These are phyloP conservation scores for Cataglyphis livida DNA, from an alignment of 2,888 invertebrate genomes.

Conservation along the genomic window DNA sequence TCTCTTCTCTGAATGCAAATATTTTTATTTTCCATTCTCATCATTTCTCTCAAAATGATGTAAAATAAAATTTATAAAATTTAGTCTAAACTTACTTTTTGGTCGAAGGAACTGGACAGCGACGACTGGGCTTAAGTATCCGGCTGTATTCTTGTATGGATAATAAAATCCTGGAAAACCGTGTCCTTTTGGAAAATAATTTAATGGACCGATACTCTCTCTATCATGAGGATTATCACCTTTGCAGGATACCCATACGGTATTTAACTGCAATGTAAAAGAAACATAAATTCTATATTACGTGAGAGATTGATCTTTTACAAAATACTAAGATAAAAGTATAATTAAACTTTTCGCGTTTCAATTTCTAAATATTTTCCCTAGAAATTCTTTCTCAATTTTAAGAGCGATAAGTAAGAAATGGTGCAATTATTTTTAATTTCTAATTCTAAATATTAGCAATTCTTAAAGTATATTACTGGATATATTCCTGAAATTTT, in stretches of 20 bases:
- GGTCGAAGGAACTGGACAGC: constrained; percentile 94
- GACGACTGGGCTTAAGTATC: constrained; percentile 95
- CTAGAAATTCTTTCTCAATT: background rate
- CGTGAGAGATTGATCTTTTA: background rate
- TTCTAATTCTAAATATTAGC: too few relatives aligned
- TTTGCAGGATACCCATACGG: constrained; percentile 96
- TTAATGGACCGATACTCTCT: constrained; percentile 94
- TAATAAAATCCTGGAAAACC: constrained; percentile 96
- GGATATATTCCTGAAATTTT: background rate
- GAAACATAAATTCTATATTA: background rate
- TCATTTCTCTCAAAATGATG: background rate
- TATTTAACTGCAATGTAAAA: constrained; percentile 89
- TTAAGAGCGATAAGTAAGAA: background rate
- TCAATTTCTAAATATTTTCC: background rate
- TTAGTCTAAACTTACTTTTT: constrained; percentile 88
- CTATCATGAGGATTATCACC: constrained; percentile 96
- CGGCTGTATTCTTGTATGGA: constrained; percentile 94
- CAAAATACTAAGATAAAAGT: background rate
- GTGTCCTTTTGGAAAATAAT: constrained; percentile 91
- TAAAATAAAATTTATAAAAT: background rate
- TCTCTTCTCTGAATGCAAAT: background rate
- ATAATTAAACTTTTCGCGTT: background rate
- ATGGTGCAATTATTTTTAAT: background rate
- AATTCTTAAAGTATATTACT: background rate
- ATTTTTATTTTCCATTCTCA: background rate